Base-by-base conservation (phyloP, 2,113 vertebrate genomes). In the Cyprichromis sp. region DNA sequence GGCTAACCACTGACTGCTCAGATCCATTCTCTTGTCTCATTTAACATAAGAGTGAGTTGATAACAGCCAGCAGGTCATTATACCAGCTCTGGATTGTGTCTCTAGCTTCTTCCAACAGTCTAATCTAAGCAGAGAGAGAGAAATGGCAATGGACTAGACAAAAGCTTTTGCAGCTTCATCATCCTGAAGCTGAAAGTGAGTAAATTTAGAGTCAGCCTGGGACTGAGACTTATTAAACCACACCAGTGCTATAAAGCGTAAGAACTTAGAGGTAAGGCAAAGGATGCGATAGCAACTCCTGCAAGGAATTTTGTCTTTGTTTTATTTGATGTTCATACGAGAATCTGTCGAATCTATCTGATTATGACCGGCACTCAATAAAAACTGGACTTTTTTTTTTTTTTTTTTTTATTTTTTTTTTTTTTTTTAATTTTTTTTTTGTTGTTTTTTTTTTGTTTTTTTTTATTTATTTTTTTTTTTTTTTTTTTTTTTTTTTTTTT, bases 21-120 rank as follows among this genome's bases (percentile, higher is more conserved):
- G 83, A 86, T 89, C 88, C 50, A 90, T 93, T 90, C 88, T 88
- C 85, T 73, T 90, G 91, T 91, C 87, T 90, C 88, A 66, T 87
- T 93, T 89, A 92, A 68, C 89, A 85, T 84, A 78, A 68, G 82
- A 87, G 29, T 59, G 81, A 85, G 83, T 90, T 86, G 89, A 88
- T 87, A 95, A 88, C 82, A 85, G 90, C 86, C 57, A 55, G 63
- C 50, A 85, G 86, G 80, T 88, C 89, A 87, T 93, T 91, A 90
- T 24, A 71, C 59, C 79, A 66, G 59, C 80, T 79, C 66, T 83
- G 90, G 55, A 83, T 91, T 80, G 88, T 87, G 86, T 87, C 76
- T 92, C 85, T 29, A 78, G 80, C 45, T 79, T 11, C 87, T 91
- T 80, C 88, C 87, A 84, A 66, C 52, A 91, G 91, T 85, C 87